Evolutionary conservation across 2,797 vertebrate genomes (phyloP).

Genomic region (Liasis olivaceus): DNA sequence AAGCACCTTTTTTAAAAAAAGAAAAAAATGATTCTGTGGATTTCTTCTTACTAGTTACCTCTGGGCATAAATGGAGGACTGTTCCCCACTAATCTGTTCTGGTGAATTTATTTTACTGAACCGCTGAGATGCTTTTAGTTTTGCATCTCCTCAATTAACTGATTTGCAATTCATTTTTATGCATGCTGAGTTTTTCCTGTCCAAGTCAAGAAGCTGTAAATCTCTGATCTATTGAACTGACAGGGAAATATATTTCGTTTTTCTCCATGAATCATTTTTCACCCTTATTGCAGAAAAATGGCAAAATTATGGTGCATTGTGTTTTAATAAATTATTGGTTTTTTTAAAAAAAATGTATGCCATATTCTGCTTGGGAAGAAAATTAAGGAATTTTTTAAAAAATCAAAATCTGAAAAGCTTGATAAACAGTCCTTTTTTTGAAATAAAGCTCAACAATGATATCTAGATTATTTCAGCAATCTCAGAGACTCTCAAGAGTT

Average conservation of each 20-base stretch:
- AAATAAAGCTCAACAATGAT: constrained; percentile 42
- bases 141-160: constrained; percentile 74
- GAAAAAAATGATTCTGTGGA: background rate
- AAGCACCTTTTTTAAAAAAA: background rate
- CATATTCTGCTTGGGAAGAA: constrained; percentile 59
- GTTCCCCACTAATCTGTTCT: background rate
- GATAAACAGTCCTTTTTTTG: constrained; percentile 47
- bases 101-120: constrained; percentile 37
- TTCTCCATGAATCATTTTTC: constrained; percentile 79
- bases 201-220: constrained; percentile 81
- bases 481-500: constrained; percentile 32
- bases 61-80: background rate
- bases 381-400: constrained; percentile 27
- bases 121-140: constrained; percentile 44
- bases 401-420: constrained; percentile 38
- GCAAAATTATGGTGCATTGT: constrained; percentile 78
- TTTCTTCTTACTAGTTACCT: background rate
- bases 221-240: constrained; percentile 78
- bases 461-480: constrained; percentile 28
- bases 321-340: constrained; percentile 80
- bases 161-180: constrained; percentile 77
- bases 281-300: constrained; percentile 81
- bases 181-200: constrained; percentile 74
- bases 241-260: constrained; percentile 80
- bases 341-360: constrained; percentile 52